Percentiles rank a stretch among this genome's conserved stretches.
These are phyloP conservation scores for Druon quercuslanigerum DNA, from an alignment of 1,140 invertebrate genomes.

Conservation along the genomic window DNA sequence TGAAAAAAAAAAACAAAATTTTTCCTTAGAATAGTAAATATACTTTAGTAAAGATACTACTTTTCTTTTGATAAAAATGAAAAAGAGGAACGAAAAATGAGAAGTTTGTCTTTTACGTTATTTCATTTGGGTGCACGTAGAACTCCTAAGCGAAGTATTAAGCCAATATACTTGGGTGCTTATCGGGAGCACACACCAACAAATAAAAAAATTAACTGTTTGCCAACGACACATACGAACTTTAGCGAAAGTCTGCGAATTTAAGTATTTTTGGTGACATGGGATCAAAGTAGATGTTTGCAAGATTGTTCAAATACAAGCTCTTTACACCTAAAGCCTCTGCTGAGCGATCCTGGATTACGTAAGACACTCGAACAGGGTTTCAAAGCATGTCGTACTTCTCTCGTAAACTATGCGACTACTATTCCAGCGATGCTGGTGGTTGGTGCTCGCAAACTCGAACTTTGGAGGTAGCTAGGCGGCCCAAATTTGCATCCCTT, in stretches of 20 bases:
- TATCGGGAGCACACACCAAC: too few species aligned
- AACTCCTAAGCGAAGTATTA: too few species aligned
- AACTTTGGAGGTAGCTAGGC: conserved; percentile 59
- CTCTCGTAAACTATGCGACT: conserved; percentile 54
- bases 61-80: too few species aligned
- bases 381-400: conserved; percentile 59
- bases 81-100: too few species aligned
- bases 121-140: too few species aligned
- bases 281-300: background rate
- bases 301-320: background rate
- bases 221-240: too few species aligned
- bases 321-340: background rate
- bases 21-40: too few species aligned
- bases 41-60: too few species aligned
- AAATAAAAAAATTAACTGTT: too few species aligned
- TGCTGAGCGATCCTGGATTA: conserved; percentile 18
- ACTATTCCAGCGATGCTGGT: conserved; percentile 46
- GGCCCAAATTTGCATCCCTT: conserved; percentile 73
- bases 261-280: background rate
- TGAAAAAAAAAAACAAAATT: too few species aligned
- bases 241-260: background rate
- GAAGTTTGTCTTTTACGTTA: too few species aligned
- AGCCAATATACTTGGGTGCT: too few species aligned
- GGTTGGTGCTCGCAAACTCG: conserved; percentile 46
- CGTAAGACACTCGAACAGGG: conserved; percentile 47